Conservation (phyloP, 2,113 vertebrate genomes). For the Microtus oregoni region DNA sequence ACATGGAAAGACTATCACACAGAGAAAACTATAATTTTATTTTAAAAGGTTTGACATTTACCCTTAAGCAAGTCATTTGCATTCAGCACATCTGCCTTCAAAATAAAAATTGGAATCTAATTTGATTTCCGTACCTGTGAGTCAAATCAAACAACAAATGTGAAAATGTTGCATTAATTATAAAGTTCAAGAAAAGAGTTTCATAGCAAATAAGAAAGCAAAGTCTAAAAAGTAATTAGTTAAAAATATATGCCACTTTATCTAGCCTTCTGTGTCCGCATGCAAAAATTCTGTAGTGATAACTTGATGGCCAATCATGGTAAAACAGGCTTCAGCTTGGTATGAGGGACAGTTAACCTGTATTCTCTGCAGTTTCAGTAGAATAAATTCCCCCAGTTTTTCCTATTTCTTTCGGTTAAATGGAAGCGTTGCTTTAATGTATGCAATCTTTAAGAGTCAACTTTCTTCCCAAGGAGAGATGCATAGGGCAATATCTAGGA, state of each 20-base stretch:
- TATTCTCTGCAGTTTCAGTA: not conserved
- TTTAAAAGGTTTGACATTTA: not conserved
- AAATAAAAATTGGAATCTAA: not conserved
- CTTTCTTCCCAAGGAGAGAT: not conserved
- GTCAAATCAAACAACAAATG: constrained; percentile 30
- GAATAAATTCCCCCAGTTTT: not conserved
- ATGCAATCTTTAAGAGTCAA: not conserved
- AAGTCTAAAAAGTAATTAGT: not conserved
- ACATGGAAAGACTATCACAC: not conserved
- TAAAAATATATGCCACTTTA: not conserved
- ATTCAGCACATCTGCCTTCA: not conserved
- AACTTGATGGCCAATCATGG: not conserved
- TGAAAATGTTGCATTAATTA: not conserved
- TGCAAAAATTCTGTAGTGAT: not conserved
- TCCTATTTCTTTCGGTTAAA: not conserved
- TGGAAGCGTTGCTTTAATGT: not conserved
- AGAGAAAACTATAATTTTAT: not conserved
- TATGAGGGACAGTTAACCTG: not conserved
- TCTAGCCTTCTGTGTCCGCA: not conserved
- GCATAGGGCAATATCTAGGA: not conserved
- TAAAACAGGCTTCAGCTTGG: not conserved
- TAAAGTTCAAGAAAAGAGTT: constrained; percentile 12
- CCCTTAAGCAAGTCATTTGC: constrained; percentile 15
- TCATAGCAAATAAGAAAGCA: constrained; percentile 9
- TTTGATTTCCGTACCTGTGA: constrained; percentile 34